These are phyloP conservation scores for Stomatorhinus walkeri DNA, from an alignment of 2,797 vertebrate species.

Conservation along the genomic window DNA sequence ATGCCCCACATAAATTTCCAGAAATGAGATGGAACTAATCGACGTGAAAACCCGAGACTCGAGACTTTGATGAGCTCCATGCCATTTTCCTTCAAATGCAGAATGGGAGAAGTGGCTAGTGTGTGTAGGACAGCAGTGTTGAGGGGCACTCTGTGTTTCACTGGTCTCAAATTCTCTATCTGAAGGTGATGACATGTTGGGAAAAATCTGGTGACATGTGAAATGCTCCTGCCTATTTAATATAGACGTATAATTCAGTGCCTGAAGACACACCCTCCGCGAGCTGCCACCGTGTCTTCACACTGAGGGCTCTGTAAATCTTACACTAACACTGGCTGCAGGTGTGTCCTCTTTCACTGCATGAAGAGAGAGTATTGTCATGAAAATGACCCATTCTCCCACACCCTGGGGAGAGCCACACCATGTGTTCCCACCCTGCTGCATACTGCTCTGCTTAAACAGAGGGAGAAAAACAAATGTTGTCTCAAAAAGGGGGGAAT, in stretches of 20 bases:
- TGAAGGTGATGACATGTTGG: not conserved
- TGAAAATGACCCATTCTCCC: constrained; percentile 28
- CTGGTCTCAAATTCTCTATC: not conserved
- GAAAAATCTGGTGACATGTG: not conserved
- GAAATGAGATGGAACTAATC: not conserved
- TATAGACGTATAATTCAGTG: not conserved
- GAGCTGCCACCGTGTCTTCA: not conserved
- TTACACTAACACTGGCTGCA: constrained; percentile 10
- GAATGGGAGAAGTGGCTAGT: not conserved
- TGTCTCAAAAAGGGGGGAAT: not conserved
- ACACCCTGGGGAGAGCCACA: constrained; percentile 9
- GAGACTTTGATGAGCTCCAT: not conserved
- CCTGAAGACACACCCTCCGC: not conserved
- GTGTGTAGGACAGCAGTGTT: not conserved
- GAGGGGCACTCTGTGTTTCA: not conserved
- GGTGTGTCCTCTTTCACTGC: constrained; percentile 10
- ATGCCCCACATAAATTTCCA: not conserved
- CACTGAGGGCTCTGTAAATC: constrained; percentile 2
- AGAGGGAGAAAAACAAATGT: not conserved
- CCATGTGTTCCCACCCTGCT: not conserved
- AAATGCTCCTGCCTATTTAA: not conserved
- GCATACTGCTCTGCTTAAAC: not conserved
- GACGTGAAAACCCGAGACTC: not conserved
- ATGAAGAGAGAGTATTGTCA: constrained; percentile 11
- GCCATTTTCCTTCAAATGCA: not conserved